phyloP scores from a whole-genome alignment of 2,797 vertebrate genomes.

The Pangasius mekongensis region DNA sequence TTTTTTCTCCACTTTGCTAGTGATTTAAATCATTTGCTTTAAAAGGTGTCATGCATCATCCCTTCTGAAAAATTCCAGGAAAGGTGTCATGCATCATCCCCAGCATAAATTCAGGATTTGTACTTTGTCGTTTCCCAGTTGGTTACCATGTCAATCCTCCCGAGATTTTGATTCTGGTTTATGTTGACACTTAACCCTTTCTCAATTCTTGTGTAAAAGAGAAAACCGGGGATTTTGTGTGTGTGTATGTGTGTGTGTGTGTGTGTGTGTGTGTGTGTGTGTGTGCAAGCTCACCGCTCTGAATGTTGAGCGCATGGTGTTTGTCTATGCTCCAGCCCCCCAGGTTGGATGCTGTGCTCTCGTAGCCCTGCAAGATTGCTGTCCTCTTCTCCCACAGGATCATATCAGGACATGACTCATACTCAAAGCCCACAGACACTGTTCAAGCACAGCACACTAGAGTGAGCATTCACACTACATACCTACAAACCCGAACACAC shows the following conservation, averaged over 20 bases:
- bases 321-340: constrained; percentile 95
- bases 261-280: not conserved
- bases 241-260: not conserved
- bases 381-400: constrained; percentile 99
- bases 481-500: not conserved
- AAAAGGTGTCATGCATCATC: not conserved
- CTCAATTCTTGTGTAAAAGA: not conserved
- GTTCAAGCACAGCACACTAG: not conserved
- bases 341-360: constrained; percentile 91
- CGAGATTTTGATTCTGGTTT: not conserved
- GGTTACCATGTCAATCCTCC: not conserved
- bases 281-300: constrained; percentile 83
- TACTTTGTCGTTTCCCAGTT: not conserved
- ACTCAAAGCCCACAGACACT: constrained; percentile 98
- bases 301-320: constrained; percentile 95
- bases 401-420: constrained; percentile 97
- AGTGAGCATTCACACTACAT: not conserved
- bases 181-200: not conserved
- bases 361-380: constrained; percentile 92
- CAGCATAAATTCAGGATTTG: not conserved
- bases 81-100: not conserved
- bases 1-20: not conserved
- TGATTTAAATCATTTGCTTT: not conserved
- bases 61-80: not conserved
- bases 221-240: not conserved